Conservation (phyloP, 2,797 vertebrate genomes). For the Hoplostethus mediterraneus region DNA sequence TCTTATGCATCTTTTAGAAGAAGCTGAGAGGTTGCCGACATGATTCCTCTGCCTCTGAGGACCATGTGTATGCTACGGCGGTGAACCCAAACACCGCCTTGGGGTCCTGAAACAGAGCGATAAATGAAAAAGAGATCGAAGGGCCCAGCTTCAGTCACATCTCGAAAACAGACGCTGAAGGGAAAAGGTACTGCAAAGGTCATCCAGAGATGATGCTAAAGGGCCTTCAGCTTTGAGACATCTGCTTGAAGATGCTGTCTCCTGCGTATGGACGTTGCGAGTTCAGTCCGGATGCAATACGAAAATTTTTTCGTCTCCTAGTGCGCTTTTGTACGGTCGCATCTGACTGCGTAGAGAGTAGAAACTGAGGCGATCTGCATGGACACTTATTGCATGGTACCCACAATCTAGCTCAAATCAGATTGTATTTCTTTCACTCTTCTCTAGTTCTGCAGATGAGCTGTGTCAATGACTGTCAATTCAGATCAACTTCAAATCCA, state of each 20-base stretch:
- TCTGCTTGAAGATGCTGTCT: conserved; percentile 22
- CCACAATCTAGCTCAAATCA: conserved; percentile 56
- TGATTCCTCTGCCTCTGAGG: conserved; percentile 69
- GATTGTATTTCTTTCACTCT: conserved; percentile 30
- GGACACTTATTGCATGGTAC: conserved; percentile 78
- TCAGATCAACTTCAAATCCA: neutral
- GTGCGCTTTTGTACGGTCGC: conserved; percentile 48
- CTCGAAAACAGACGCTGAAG: conserved; percentile 21
- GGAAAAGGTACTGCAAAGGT: conserved; percentile 13
- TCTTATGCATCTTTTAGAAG: conserved; percentile 71
- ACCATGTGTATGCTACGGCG: conserved; percentile 49
- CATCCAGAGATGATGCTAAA: conserved; percentile 27
- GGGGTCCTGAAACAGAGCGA: conserved; percentile 44
- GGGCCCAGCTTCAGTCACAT: conserved; percentile 36
- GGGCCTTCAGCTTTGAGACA: conserved; percentile 31
- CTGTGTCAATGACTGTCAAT: conserved; percentile 2
- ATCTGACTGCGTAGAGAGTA: conserved; percentile 51
- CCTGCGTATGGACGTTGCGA: conserved; percentile 29
- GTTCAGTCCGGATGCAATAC: conserved; percentile 32
- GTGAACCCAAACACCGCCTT: conserved; percentile 57
- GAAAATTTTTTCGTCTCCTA: conserved; percentile 18
- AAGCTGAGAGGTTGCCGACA: conserved; percentile 83
- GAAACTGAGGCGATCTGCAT: conserved; percentile 73
- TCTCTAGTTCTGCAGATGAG: conserved; percentile 39
- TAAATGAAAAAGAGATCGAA: conserved; percentile 28